phyloP scores from a whole-genome alignment of 2,888 invertebrate genomes.

The Trimorus sp. region DNA sequence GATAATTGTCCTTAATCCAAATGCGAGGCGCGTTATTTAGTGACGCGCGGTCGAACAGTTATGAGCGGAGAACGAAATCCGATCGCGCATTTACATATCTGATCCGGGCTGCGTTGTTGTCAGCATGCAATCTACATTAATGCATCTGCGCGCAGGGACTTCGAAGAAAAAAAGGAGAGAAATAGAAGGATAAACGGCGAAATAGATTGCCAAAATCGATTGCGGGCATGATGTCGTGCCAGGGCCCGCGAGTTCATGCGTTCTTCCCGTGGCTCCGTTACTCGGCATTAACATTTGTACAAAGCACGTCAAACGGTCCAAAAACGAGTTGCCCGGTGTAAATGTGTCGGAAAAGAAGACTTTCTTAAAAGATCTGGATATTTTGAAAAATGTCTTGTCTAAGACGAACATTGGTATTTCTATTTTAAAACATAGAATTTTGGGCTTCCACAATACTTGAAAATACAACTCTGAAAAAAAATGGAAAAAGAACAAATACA shows the following conservation, averaged over 20 bases:
- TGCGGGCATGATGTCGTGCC: conserved; percentile 31
- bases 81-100: conserved; percentile 50
- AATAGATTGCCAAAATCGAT: conserved; percentile 60
- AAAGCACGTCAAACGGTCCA: conserved; percentile 34
- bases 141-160: conserved; percentile 46
- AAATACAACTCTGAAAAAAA: too few species aligned
- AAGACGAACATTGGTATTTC: too few species aligned
- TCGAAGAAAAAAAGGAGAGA: conserved; percentile 16
- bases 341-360: too few species aligned
- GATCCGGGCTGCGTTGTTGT: conserved; percentile 35
- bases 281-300: conserved; percentile 55
- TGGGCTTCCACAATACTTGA: too few species aligned
- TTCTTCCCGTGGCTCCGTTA: conserved; percentile 52
- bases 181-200: conserved; percentile 38
- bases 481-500: too few species aligned
- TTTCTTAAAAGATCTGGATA: too few species aligned
- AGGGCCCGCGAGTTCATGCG: conserved; percentile 33
- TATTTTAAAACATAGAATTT: too few species aligned
- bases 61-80: conserved; percentile 31
- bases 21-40: conserved; percentile 30
- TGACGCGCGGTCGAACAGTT: conserved; percentile 31
- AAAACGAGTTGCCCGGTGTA: not conserved
- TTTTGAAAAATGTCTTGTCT: too few species aligned
- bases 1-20: conserved; percentile 41
- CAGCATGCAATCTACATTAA: conserved; percentile 57